Base-by-base conservation (phyloP, 2,113 vertebrate species). In the Blennius ocellaris region DNA sequence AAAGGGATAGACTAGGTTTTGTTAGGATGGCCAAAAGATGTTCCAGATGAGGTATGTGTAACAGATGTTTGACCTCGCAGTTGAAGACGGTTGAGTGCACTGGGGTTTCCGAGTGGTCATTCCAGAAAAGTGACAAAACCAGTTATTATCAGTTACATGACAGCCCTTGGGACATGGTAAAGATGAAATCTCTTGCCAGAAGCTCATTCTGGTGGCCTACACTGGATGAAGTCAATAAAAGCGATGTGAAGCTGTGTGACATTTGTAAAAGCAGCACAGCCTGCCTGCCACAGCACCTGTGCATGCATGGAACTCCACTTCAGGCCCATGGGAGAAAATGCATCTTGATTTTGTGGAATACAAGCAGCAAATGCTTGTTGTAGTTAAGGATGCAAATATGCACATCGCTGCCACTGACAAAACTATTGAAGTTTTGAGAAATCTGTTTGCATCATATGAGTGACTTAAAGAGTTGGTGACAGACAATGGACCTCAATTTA, bases 151-250 rank as follows among this genome's bases (percentile, higher is more conserved):
- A 64, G 47, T 49, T 64, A 8, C 44, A 73, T 64, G 52, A 68
- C 8, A 55, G 64, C 17, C 72, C 59, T 5, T 59, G 62, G 53
- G 62, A 21, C 5, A 67, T 67, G 21, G 63, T 65, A 1, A 75
- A 67, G 21, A 75, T 67, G 54, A 75, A 75, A 11, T 15, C 60
- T 40, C 3, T 15, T 53, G 5, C 7, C n/a, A n/a, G 63, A 30
- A 51, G 52, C 5, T 51, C 57, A 1, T 56, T 66, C 43, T 74
- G 62, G 60, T 74, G 61, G 71, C 37, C n/a, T 17, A 10, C 60
- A 16, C 9, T 74, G 3, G 61, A 74, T 44, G 47, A 65, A 1
- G 36, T 37, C 7, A 66, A 66, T 45, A 62, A 66, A 51, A 17
- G 6, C 2, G 51, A 37, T 7, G 61, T 52, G 21, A 30, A 30